These are phyloP conservation scores for Drosophila aff. DNA, from an alignment of 1,140 invertebrate genomes.

Conservation along the genomic window DNA sequence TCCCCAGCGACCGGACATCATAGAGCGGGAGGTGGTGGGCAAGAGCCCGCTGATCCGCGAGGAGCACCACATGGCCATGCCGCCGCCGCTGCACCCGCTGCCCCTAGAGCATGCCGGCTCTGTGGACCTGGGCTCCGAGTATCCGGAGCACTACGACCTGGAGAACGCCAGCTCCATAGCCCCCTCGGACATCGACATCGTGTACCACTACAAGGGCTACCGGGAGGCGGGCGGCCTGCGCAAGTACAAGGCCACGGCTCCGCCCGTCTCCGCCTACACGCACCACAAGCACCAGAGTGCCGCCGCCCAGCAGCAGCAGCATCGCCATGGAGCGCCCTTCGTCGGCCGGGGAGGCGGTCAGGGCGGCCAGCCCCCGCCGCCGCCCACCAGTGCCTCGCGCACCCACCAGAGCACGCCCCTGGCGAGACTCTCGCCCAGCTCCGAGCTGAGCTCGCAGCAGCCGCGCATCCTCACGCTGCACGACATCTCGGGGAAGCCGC, in stretches of 20 bases:
- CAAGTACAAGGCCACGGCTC: conserved; percentile 93
- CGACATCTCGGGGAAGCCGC: conserved; percentile 96
- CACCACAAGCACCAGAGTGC: conserved; percentile 91
- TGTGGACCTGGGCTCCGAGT: conserved; percentile 91
- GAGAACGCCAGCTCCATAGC: conserved; percentile 99
- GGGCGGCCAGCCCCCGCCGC: conserved; percentile 87
- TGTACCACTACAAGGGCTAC: conserved; percentile 98
- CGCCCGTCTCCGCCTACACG: conserved; percentile 89
- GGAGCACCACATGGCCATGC: conserved; percentile 91
- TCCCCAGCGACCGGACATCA: conserved; percentile 95
- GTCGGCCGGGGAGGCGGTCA: conserved; percentile 87
- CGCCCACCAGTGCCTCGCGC: conserved; percentile 87
- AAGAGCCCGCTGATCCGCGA: conserved; percentile 90
- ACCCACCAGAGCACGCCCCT: conserved; percentile 94
- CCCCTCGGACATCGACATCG: conserved; percentile 98
- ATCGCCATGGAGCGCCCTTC: conserved; percentile 89
- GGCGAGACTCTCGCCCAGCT: conserved; percentile 95
- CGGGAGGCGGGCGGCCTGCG: conserved; percentile 91
- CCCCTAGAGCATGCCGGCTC: conserved; percentile 89
- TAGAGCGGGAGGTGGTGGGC: conserved; percentile 94
- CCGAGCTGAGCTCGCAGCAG: conserved; percentile 95
- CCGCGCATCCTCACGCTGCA: conserved; percentile 95
- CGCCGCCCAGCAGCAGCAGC: conserved; percentile 86
- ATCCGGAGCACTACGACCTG: conserved; percentile 97
- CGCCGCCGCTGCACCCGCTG: conserved; percentile 88